These are phyloP conservation scores for Vidua chalybeata DNA, from an alignment of 2,113 vertebrate genomes.

Conservation along the genomic window DNA sequence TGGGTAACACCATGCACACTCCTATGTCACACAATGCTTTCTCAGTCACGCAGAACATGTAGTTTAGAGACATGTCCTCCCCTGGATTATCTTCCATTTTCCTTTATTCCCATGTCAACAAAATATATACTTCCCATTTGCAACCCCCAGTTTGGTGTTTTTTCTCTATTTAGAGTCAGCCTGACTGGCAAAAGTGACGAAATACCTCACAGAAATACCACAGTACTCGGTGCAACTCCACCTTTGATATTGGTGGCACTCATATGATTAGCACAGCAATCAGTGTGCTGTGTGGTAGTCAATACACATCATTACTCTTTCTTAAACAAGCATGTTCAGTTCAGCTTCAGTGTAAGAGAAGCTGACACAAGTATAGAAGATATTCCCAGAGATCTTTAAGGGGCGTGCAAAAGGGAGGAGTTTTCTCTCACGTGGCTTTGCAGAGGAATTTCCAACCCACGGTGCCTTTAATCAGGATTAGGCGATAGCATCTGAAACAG, in stretches of 20 bases:
- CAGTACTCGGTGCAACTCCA: neutral
- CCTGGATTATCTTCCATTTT: neutral
- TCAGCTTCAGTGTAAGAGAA: neutral
- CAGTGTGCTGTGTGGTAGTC: neutral
- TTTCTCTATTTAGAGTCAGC: neutral
- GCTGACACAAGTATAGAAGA: too few species aligned
- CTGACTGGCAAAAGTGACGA: neutral
- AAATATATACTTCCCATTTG: neutral
- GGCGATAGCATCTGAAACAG: neutral
- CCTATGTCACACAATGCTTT: neutral
- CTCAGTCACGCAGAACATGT: fast-evolving
- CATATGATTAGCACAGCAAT: neutral
- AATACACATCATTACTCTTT: neutral
- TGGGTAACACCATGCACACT: neutral
- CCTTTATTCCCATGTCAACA: neutral
- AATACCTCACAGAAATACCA: neutral
- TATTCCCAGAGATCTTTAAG: neutral
- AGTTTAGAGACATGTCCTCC: neutral
- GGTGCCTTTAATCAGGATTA: neutral
- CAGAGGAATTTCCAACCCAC: neutral
- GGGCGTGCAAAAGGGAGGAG: fast-evolving
- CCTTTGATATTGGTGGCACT: neutral
- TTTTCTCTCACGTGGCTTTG: neutral
- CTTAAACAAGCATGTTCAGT: neutral
- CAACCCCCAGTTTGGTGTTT: fast-evolving